phyloP scores from a whole-genome alignment of 2,888 invertebrate genomes.

The Erannis defoliaria region DNA sequence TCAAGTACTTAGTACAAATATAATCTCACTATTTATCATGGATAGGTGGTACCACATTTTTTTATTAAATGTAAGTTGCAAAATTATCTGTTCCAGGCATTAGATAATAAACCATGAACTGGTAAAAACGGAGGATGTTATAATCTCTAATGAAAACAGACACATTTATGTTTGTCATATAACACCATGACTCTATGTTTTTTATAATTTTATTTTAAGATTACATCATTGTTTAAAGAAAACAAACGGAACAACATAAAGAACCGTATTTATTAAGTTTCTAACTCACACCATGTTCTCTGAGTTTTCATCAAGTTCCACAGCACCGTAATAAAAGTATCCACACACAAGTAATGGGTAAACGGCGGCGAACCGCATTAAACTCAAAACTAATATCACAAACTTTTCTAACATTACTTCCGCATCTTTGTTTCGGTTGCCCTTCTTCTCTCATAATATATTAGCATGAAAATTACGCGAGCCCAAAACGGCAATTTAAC shows the following conservation, averaged over 20 bases:
- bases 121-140: too few species aligned
- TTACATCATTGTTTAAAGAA: not conserved
- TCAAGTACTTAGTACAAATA: too few species aligned
- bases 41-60: too few species aligned
- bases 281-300: not conserved
- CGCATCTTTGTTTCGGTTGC: conserved; percentile 2
- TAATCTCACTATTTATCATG: too few species aligned
- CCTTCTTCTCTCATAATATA: not conserved
- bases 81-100: too few species aligned
- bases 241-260: not conserved
- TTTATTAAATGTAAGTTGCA: too few species aligned
- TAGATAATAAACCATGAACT: too few species aligned
- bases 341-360: conserved; percentile 5
- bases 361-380: not conserved
- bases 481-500: conserved; percentile 2
- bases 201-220: too few species aligned
- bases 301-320: not conserved
- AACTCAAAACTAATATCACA: conserved; percentile 14
- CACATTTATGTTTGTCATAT: too few species aligned
- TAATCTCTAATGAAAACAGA: too few species aligned
- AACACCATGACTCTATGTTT: too few species aligned
- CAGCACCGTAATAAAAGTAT: not conserved
- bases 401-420: conserved; percentile 7
- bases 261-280: not conserved
- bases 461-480: not conserved